These are phyloP conservation scores for Vulpes vulpes DNA, from an alignment of 2,113 vertebrate species.

Conservation along the genomic window DNA sequence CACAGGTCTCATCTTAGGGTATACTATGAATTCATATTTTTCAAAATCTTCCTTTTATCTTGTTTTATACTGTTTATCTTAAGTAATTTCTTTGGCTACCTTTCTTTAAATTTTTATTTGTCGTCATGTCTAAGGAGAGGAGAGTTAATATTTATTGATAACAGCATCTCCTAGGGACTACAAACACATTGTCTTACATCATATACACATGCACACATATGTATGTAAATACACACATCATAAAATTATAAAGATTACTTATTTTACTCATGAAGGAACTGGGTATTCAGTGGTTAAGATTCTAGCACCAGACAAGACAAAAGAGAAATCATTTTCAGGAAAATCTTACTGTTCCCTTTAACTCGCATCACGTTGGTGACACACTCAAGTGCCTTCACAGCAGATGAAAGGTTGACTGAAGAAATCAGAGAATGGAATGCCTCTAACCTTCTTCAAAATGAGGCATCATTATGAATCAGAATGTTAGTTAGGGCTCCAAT, in stretches of 20 bases:
- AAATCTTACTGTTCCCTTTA: not conserved
- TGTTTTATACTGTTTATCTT: not conserved
- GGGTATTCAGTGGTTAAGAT: not conserved
- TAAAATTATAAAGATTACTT: not conserved
- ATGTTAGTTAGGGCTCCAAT: not conserved
- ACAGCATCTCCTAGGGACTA: not conserved
- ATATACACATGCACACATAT: not conserved
- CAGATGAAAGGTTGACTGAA: not conserved
- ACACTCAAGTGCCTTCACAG: not conserved
- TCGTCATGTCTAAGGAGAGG: not conserved
- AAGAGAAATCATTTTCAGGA: not conserved
- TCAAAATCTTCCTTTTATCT: not conserved
- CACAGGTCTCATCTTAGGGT: not conserved
- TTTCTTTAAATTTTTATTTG: not conserved
- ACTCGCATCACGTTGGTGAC: not conserved
- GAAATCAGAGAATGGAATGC: not conserved
- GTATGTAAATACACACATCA: accelerated
- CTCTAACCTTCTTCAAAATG: not conserved
- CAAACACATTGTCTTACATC: not conserved
- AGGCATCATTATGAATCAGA: not conserved
- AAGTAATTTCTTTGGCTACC: not conserved
- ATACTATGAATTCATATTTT: not conserved
- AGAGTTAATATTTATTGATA: not conserved
- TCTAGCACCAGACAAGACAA: not conserved
- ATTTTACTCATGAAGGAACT: not conserved